phyloP scores from a whole-genome alignment of 2,797 vertebrate species.

The Gallinago solitaria region DNA sequence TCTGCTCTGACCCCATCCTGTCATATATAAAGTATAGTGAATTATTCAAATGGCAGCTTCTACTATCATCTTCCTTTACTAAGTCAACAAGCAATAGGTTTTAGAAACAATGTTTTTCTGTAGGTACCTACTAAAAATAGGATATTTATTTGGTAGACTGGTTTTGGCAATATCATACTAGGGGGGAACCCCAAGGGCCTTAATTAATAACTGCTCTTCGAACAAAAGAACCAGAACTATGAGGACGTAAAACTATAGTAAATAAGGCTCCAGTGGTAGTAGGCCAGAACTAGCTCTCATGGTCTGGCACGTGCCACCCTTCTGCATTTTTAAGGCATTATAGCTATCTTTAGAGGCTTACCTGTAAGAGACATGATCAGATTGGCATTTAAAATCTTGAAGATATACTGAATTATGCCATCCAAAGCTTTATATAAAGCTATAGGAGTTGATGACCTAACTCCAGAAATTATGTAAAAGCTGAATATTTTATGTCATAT shows the following conservation, averaged over 20 bases:
- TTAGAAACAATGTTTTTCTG: neutral
- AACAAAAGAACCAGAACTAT: neutral
- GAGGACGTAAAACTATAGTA: neutral
- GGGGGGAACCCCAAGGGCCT: neutral
- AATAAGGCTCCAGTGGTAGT: neutral
- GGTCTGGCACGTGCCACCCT: neutral
- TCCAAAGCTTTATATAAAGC: neutral
- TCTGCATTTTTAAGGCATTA: neutral
- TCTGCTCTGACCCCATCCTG: neutral
- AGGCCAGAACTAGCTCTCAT: neutral
- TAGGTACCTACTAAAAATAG: neutral
- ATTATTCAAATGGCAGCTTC: neutral
- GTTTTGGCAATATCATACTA: neutral
- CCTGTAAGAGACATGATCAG: neutral
- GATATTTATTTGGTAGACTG: neutral
- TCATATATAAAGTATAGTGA: neutral
- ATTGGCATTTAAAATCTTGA: neutral
- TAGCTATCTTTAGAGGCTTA: neutral
- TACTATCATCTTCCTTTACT: neutral
- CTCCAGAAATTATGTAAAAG: neutral
- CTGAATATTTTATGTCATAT: neutral
- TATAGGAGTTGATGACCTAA: neutral
- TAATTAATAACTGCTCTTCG: neutral
- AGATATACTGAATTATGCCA: neutral
- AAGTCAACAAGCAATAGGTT: neutral